Conservation (phyloP, 1,140 invertebrate genomes). For the Penaeus chinensis region DNA sequence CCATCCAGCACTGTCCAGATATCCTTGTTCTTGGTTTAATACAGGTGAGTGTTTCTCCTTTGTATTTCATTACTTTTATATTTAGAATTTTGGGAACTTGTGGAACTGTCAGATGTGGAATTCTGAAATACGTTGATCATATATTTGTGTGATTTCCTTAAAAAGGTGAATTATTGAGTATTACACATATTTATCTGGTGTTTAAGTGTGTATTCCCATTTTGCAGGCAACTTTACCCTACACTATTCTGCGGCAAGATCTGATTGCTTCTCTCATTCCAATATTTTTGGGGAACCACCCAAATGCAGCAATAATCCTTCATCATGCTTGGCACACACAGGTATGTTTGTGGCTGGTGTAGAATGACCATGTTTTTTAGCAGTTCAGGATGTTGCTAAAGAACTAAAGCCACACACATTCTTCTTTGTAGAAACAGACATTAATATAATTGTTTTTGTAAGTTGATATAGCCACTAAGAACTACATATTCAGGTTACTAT, state of each 20-base stretch:
- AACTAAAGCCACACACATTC: too few species aligned
- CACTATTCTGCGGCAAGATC: constrained; percentile 54
- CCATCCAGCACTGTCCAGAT: constrained; percentile 93
- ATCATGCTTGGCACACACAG: constrained; percentile 88
- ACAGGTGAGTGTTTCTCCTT: constrained; percentile 75
- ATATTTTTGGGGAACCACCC: constrained; percentile 81
- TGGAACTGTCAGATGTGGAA: not conserved
- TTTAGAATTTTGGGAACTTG: not conserved
- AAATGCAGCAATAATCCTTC: constrained; percentile 91
- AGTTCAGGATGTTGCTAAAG: too few species aligned
- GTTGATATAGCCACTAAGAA: too few species aligned
- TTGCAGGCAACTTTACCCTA: constrained; percentile 40
- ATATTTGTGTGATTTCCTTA: too few species aligned
- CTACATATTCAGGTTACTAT: too few species aligned
- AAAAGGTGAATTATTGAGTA: not conserved
- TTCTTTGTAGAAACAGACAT: too few species aligned
- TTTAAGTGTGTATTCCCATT: constrained; percentile 59
- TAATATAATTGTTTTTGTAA: too few species aligned
- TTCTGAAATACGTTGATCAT: not conserved
- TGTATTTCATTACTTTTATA: not conserved
- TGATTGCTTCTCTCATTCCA: constrained; percentile 61
- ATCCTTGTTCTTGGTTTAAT: constrained; percentile 87
- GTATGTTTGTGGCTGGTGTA: constrained; percentile 61
- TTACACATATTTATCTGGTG: not conserved
- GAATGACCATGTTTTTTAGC: not conserved